Percentiles rank a stretch among this genome's conserved stretches.
phyloP scores from a whole-genome alignment of 2,888 invertebrate species.

The Cephus runcator region DNA sequence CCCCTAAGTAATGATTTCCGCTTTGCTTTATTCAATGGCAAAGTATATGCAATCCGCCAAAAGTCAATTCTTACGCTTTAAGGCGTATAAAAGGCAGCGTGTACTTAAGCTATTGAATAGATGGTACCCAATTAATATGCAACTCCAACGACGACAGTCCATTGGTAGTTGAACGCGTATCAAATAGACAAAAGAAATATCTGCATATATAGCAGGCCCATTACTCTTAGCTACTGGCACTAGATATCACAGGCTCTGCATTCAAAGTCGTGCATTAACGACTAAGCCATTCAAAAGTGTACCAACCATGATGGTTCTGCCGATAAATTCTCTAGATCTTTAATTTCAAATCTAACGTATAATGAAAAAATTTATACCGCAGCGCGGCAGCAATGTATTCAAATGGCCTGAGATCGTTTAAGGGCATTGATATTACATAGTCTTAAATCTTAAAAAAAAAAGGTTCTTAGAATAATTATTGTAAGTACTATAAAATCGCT shows the following conservation, averaged over 20 bases:
- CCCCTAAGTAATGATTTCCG: background rate
- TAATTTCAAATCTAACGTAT: background rate
- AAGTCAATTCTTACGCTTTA: background rate
- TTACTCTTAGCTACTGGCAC: constrained; percentile 11
- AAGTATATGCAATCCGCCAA: background rate
- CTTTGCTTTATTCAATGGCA: background rate
- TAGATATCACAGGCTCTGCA: constrained; percentile 12
- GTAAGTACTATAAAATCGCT: background rate
- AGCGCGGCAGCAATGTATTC: background rate
- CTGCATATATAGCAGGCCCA: constrained; percentile 19
- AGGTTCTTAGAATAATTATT: too few species aligned
- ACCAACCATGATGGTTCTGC: background rate
- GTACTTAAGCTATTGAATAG: background rate
- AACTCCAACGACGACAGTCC: constrained; percentile 10
- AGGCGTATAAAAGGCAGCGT: background rate
- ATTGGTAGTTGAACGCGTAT: constrained; percentile 1
- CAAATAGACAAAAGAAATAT: constrained; percentile 17
- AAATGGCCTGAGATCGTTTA: too few species aligned
- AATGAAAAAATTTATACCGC: background rate
- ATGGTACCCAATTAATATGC: constrained; percentile 13
- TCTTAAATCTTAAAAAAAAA: too few species aligned
- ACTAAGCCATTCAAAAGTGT: background rate
- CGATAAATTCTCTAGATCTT: background rate
- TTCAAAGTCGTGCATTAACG: constrained; percentile 8
- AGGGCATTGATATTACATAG: too few species aligned